Base-by-base conservation (phyloP, 2,888 invertebrate genomes). In the Cistogaster globosa region DNA sequence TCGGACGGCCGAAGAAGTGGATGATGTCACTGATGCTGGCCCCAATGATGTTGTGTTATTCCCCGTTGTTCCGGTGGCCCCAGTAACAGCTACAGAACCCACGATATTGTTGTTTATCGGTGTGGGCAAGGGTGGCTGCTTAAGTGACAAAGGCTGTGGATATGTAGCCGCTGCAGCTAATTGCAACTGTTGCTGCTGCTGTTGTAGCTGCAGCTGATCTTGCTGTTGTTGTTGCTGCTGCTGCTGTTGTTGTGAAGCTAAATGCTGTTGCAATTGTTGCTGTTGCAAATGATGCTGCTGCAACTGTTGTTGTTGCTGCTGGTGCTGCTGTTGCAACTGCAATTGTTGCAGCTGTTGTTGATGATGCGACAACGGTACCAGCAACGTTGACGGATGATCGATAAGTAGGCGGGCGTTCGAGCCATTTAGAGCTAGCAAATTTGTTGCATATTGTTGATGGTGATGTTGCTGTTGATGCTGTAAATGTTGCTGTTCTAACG, bases 351-450 rank as follows among this genome's bases (percentile, higher is more conserved):
- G 88, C n/a, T 89, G 90, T 67, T 88, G 88, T 51, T 88, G 87
- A 67, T 91, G 89, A 83, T 89, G 88, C 68, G 92, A 90, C 80
- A 92, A 87, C 60, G 92, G 92, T 80, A 92, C 90, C 89, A 92
- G 88, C 89, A 92, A 87, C 86, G 91, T 89, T 86, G 91, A 91
- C 57, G 91, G 90, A 88, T 91, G 92, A 87, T 92, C 91, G 79
- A 92, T 92, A 87, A 92, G 91, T 75, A 92, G 88, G 78, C 92
- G 91, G 87, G 91, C 90, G 87, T 91, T 91, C 86, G 92, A 89
- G 88, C 92, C 92, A 90, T 92, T 91, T 86, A 92, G 90, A 88
- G 92, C 90, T 85, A 92, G 88, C 87, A 92, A 89, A 89, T 91
- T 92, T 68, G 91, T 91, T 38, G 91, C 90, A 89, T 92, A 92